Evolutionary conservation across 2,797 vertebrate species (phyloP), one percentile per base, ranked within the genome.

Genomic region (Chelonia mydas): DNA sequence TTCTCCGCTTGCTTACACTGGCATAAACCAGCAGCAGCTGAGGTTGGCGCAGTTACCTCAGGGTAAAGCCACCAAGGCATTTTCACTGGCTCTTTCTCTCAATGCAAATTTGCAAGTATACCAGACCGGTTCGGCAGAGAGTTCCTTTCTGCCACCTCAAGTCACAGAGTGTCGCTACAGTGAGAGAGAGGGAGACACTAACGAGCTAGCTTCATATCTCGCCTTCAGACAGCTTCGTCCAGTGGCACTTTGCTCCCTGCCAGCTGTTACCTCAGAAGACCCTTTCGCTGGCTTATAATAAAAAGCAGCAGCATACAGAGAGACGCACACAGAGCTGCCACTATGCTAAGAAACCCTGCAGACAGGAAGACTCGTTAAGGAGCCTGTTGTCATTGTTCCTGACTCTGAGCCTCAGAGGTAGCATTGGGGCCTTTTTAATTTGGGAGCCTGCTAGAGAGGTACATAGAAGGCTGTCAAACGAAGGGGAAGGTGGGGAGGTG

Each of bases 291-390:
- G 31, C 89, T 27, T 74, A 59, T 49, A 96, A 96, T 93, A 94
- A 96, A 97, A 96, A 97, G 86, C 93, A 76, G 88, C 90, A 61
- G 90, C 92, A 95, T 90, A 96, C 90, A 96, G 95, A 51, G 90
- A 59, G 76, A 28, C 28, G 23, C 15, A 41, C 17, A 6, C 50
- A 45, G 87, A 95, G 80, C 93, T 54, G 90, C 65, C 12, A 68
- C 90, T 77, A 11, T 0, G 92, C 90, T 77, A 84, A 61, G 93
- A 31, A 84, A 81, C 90, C 92, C 57, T 93, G 94, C 81, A 93
- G 95, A 72, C 10, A 1, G 0, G 68, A 91, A 81, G 84, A 17
- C 89, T 95, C 96, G 85, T 96, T 96, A 94, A 88, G 37, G 87
- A 77, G 79, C 59, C 92, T 25, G 82, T 90, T 76, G 90, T 59